A percentile compares a stretch with the other conserved stretches of the same genome.
Evolutionary conservation across 2,888 invertebrate genomes (phyloP).

Genomic region (Eledone cirrhosa): DNA sequence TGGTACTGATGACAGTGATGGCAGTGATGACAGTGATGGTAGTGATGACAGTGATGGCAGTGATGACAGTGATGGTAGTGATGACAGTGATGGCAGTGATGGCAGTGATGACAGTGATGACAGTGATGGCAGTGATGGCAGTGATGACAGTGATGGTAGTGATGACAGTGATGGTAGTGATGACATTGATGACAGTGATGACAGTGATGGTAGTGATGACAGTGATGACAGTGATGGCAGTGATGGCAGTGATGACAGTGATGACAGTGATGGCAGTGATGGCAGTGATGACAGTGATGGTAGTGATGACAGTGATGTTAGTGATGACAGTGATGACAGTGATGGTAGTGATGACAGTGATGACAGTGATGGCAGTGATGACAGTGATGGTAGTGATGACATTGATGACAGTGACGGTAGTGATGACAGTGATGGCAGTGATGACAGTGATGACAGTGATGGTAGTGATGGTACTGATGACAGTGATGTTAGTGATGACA

Average conservation of each 20-base stretch:
- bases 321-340: background rate
- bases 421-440: background rate
- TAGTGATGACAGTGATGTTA: slow-evolving; percentile 3
- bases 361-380: slow-evolving; percentile 18
- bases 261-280: slow-evolving; percentile 1
- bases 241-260: slow-evolving; percentile 4
- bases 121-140: background rate
- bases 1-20: background rate
- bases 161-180: background rate
- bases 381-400: too few species aligned
- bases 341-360: background rate
- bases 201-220: background rate
- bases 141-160: slow-evolving; percentile 8
- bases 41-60: background rate
- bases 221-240: slow-evolving; percentile 8
- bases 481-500: too few species aligned
- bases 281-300: background rate
- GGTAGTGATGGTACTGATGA: slow-evolving; percentile 11
- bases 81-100: slow-evolving; percentile 4
- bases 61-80: slow-evolving; percentile 10
- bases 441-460: background rate
- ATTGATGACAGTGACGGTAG: too few species aligned
- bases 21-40: background rate
- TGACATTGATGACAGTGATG: too few species aligned
- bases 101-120: background rate